Conservation (phyloP, 2,888 invertebrate species). For the Ceriagrion tenellum region DNA sequence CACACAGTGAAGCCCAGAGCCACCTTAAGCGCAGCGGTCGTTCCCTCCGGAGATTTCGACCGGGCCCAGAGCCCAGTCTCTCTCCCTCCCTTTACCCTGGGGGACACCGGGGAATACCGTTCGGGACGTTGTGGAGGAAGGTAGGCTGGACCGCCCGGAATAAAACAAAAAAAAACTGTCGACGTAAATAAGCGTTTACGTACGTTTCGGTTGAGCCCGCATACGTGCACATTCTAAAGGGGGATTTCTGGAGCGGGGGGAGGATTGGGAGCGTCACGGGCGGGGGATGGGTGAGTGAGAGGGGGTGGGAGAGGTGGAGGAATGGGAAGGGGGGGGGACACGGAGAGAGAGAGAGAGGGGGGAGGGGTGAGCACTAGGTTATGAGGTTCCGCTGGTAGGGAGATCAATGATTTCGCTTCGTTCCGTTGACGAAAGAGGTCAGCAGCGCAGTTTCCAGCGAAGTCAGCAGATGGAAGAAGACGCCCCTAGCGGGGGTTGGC, state of each 20-base stretch:
- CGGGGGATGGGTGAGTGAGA: not conserved
- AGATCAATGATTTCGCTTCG: constrained; percentile 54
- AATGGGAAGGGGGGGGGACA: not conserved
- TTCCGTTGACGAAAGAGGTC: constrained; percentile 52
- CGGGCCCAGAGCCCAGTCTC: no score
- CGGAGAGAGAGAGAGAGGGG: not conserved
- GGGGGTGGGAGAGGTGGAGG: not conserved
- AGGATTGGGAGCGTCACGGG: not conserved
- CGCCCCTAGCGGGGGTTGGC: not conserved
- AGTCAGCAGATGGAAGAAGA: constrained; percentile 36
- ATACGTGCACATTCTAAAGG: not conserved
- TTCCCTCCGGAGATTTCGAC: not conserved
- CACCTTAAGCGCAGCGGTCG: not conserved
- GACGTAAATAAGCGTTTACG: not conserved
- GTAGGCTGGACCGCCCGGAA: not conserved
- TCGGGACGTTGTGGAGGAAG: not conserved
- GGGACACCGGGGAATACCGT: not conserved
- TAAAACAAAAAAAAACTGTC: not conserved
- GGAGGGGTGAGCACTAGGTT: not conserved
- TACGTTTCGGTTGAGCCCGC: not conserved
- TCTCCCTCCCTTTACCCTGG: no score
- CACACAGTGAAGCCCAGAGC: no score
- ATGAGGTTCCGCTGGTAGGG: constrained; percentile 36
- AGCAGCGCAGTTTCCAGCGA: constrained; percentile 1
- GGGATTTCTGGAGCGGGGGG: not conserved